Base-by-base conservation (phyloP, 2,888 invertebrate genomes). In the Marasmarcha lunaedactyla region DNA sequence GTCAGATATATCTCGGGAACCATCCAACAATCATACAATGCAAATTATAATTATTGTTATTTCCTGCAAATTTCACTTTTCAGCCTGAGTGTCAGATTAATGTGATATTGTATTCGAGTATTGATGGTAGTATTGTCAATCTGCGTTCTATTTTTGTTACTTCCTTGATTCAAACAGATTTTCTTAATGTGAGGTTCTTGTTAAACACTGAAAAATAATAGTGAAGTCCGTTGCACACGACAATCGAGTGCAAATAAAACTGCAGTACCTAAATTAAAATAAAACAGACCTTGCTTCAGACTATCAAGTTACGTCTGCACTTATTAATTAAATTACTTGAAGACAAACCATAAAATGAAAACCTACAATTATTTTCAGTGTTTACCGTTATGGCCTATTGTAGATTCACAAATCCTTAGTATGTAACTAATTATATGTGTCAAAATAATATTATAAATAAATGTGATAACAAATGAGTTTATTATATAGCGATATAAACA, bases 401-500 rank as follows among this genome's bases (percentile, higher is more conserved):
- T 30, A 30, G 43, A 49, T 68, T 61, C 70, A 70, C 67, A 72
- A 71, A 65, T 69, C 58, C 57, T 11, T 78, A 78, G 78, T 73
- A 71, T 62, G 69, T 76, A 77, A 78, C 36, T 42, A 44, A 35
- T 65, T 72, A 70, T 79, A 71, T 74, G 79, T 83, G 81, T 81
- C 81, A 81, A 78, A 78, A 59, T 78, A 78, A 14, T 42, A 42
- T 42, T 78, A 79, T 78, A 71, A 74, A 79, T 83, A 81, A 83
- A 83, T 83, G 81, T 83, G 81, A 83, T 83, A 81, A 74, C 70
- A 81, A 71, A 78, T 65, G 79, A 78, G 77, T 77, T 79, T 79
- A 83, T 77, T 78, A 83, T 81, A 83, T 81, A 83, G 78, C 70
- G 66, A 71, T 73, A 74, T 69, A 73, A 78, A 76, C 57, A 56